Conservation (phyloP, 2,113 vertebrate species). For the Macrotis lagotis region DNA sequence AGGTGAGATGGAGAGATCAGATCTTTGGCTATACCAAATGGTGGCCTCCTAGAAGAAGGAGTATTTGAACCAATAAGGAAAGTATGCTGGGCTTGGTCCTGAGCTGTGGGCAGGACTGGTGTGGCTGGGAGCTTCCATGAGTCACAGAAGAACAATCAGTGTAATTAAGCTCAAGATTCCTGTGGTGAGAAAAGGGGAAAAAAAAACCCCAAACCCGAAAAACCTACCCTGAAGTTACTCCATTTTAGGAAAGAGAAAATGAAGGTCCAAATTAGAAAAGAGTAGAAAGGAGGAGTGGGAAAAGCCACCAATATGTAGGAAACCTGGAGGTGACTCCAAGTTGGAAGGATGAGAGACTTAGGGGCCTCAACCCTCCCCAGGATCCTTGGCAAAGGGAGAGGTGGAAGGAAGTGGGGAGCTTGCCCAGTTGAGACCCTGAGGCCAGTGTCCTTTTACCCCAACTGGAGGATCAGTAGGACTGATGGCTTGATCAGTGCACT, state of each 20-base stretch:
- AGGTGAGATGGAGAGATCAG: background rate
- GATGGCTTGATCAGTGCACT: conserved; percentile 67
- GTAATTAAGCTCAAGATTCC: conserved; percentile 40
- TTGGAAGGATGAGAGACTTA: conserved; percentile 53
- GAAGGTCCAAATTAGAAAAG: conserved; percentile 53
- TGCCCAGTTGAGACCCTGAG: conserved; percentile 59
- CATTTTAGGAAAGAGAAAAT: conserved; percentile 56
- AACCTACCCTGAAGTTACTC: conserved; percentile 29
- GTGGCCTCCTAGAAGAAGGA: conserved; percentile 9
- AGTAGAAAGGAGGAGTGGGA: conserved; percentile 60
- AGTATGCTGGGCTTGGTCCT: conserved; percentile 36
- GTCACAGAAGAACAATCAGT: conserved; percentile 24
- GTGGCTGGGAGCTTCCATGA: conserved; percentile 26
- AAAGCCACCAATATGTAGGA: conserved; percentile 49
- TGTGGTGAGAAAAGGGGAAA: conserved; percentile 24
- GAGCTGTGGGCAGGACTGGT: conserved; percentile 8
- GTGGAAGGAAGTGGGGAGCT: conserved; percentile 36
- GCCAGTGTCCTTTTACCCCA: background rate
- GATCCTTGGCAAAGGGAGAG: background rate
- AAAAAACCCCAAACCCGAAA: no score
- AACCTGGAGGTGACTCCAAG: conserved; percentile 60
- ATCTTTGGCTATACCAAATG: background rate
- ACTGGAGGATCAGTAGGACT: conserved; percentile 55
- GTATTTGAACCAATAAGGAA: conserved; percentile 45
- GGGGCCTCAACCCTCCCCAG: background rate